Evolutionary conservation across 2,797 vertebrate genomes (phyloP), one percentile per base, ranked within the genome.

Genomic region (Chromis chromis): DNA sequence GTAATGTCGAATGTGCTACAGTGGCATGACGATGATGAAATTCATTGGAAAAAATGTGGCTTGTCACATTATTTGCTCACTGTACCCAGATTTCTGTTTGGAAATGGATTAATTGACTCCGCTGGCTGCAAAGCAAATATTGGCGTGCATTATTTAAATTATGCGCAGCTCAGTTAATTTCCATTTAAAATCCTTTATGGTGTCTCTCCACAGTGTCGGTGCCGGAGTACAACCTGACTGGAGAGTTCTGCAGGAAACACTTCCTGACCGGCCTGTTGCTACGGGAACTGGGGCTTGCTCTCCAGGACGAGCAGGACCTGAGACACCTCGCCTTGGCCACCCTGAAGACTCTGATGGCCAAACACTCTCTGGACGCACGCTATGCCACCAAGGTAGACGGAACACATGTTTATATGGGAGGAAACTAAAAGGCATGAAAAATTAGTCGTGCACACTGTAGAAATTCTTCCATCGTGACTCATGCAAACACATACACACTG

Each of bases 301-400:
- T 99, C 25, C 98, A 99, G 84, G 98, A 99, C 24, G 98, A 99
- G 76, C 98, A 99, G 90, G 96, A 99, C 78, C 94, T 99, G 63
- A 94, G 98, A 62, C 98, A 99, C 89, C 86, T 98, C 17, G 98
- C 98, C 33, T 90, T 99, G 86, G 95, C 97, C 79, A 97, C 96
- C 49, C 94, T 99, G n/a, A 98, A 99, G 91, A 98, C 96, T 57
- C 90, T 99, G 19, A 99, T 99, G 98, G 97, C 98, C 81, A 99
- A 99, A 85, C 98, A 99, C 89, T 99, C 98, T 0, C 95, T 98
- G 81, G 98, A 99, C 81, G 93, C 96, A 79, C 96, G 98, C 91
- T 99, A 99, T 0, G 83, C 93, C 82, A 94, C 95, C 56, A 96
- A 96, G 93, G 98, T 99, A 89, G 57, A 67, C 16, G 11, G n/a